Percentiles rank a stretch among this genome's conserved stretches.
These are phyloP conservation scores for Xenops minutus DNA, from an alignment of 2,797 vertebrate genomes.

Conservation along the genomic window DNA sequence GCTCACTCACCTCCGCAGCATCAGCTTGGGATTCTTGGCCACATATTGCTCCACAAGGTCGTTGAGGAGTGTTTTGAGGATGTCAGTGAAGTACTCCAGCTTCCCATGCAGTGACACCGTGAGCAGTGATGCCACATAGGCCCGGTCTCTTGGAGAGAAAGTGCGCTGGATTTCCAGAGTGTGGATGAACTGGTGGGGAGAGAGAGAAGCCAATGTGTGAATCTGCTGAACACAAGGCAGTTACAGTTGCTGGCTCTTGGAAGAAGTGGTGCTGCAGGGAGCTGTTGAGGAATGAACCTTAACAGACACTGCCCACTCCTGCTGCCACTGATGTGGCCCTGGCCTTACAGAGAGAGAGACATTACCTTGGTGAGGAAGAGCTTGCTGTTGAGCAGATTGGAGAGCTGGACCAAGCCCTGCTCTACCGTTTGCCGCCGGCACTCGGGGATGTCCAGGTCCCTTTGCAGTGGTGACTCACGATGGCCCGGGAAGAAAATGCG, in stretches of 20 bases:
- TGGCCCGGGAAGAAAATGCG: conserved; percentile 98
- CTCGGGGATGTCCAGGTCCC: conserved; percentile 93
- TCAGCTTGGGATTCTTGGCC: conserved; percentile 97
- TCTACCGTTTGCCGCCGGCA: conserved; percentile 92
- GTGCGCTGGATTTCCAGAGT: conserved; percentile 96
- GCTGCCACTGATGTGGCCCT: conserved; percentile 75
- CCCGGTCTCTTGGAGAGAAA: conserved; percentile 92
- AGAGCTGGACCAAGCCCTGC: conserved; percentile 94
- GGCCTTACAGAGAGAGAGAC: background rate
- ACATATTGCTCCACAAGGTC: conserved; percentile 97
- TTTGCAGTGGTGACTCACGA: conserved; percentile 89
- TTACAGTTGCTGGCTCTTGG: background rate
- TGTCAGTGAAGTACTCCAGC: conserved; percentile 97
- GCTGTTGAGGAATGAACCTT: background rate
- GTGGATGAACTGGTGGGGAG: conserved; percentile 87
- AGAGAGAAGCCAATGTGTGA: background rate
- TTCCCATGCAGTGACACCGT: conserved; percentile 95
- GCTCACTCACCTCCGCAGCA: conserved; percentile 87
- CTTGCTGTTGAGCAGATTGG: conserved; percentile 98
- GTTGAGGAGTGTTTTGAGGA: conserved; percentile 93
- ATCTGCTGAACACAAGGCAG: background rate
- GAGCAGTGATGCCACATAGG: conserved; percentile 93
- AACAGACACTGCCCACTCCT: background rate
- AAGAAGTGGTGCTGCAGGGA: background rate
- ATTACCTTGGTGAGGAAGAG: conserved; percentile 97